Conservation (phyloP, 2,113 vertebrate species). For the Chloropsis hardwickii region DNA sequence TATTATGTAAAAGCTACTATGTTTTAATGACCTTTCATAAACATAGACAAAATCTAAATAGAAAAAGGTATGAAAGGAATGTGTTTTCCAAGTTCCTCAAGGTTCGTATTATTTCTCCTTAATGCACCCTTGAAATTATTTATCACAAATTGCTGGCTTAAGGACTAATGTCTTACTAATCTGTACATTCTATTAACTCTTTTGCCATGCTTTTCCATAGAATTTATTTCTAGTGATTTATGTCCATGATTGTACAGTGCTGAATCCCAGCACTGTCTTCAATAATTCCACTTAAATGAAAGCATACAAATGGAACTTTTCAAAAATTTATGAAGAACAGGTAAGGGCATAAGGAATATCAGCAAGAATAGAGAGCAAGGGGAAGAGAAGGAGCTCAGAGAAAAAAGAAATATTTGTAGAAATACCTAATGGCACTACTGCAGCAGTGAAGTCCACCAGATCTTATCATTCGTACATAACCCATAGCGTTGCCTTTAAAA, state of each 20-base stretch:
- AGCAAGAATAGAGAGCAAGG: background rate
- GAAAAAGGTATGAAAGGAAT: background rate
- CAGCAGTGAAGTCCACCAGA: slow-evolving; percentile 98
- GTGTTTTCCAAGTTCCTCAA: background rate
- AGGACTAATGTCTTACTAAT: background rate
- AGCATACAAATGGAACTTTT: background rate
- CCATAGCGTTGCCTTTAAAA: slow-evolving; percentile 93
- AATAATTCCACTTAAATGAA: background rate
- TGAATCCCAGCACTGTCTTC: background rate
- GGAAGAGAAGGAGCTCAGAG: background rate
- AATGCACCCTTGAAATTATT: background rate
- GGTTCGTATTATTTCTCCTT: background rate
- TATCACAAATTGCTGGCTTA: background rate
- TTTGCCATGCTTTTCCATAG: background rate
- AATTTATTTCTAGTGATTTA: background rate
- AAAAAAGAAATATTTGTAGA: background rate
- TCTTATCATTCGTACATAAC: slow-evolving; percentile 97
- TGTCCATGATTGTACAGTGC: background rate
- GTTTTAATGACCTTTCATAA: background rate
- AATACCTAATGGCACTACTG: slow-evolving; percentile 96
- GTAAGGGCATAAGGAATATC: background rate
- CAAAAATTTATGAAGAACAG: background rate
- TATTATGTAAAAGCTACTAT: background rate
- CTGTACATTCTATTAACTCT: background rate
- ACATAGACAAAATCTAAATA: background rate